These are phyloP conservation scores for Erethizon dorsatum DNA, from an alignment of 2,797 vertebrate species.

Conservation along the genomic window DNA sequence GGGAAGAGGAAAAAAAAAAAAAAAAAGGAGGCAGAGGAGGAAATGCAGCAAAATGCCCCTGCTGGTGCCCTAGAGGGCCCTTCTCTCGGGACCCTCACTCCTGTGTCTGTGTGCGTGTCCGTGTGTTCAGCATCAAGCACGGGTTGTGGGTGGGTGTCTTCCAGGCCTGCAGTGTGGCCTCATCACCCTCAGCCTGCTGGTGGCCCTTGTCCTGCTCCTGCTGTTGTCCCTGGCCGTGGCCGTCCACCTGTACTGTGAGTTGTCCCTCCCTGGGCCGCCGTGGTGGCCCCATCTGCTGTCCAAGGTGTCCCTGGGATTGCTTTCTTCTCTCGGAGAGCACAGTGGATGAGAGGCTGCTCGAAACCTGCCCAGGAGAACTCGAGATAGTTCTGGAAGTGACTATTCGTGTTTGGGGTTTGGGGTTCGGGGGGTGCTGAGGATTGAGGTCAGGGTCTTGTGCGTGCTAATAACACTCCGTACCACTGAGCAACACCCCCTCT, in stretches of 20 bases:
- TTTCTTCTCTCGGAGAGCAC: not conserved
- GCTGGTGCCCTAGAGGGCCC: not conserved
- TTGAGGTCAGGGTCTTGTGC: not conserved
- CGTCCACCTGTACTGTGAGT: conserved; percentile 77
- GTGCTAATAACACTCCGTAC: not conserved
- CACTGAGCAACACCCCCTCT: not conserved
- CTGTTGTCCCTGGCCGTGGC: conserved; percentile 71
- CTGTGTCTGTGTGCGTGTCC: not conserved
- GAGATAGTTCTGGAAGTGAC: fast-evolving
- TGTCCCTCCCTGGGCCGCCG: fast-evolving
- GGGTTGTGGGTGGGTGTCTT: not conserved
- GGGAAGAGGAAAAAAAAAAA: not conserved
- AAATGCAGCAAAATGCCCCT: not conserved
- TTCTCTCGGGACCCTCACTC: not conserved
- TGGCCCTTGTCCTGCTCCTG: conserved; percentile 24
- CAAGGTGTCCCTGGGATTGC: not conserved
- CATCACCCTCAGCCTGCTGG: conserved; percentile 67
- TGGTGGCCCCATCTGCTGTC: not conserved
- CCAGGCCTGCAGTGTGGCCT: conserved; percentile 56
- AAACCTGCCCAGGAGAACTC: not conserved
- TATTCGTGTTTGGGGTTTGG: not conserved
- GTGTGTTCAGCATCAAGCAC: fast-evolving
- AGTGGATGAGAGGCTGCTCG: not conserved
- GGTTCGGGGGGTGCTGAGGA: not conserved
- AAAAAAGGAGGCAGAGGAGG: not conserved